Percentiles rank a stretch among this genome's conserved stretches.
phyloP scores from a whole-genome alignment of 2,797 vertebrate genomes.

The Euphonia xanthogaster region DNA sequence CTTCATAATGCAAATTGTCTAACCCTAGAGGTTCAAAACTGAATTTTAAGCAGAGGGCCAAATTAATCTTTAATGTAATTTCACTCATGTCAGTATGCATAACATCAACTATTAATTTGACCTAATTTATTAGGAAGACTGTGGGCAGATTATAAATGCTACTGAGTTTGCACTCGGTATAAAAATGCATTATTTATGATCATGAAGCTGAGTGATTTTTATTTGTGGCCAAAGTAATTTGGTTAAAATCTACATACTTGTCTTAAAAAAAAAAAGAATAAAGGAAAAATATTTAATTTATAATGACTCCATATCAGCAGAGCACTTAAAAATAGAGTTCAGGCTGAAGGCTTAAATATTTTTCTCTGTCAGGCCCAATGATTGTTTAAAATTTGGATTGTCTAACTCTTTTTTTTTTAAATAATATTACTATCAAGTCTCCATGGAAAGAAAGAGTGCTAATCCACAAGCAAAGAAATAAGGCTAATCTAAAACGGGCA shows the following conservation, averaged over 20 bases:
- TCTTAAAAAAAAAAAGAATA: background rate
- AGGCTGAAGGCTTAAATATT: background rate
- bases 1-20: conserved; percentile 27
- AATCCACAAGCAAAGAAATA: background rate
- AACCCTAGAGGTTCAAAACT: conserved; percentile 41
- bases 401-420: background rate
- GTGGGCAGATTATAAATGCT: conserved; percentile 45
- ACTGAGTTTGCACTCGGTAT: conserved; percentile 3
- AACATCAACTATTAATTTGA: conserved; percentile 55
- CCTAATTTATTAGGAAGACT: conserved; percentile 55
- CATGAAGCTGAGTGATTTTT: conserved; percentile 14
- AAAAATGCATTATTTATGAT: conserved; percentile 18
- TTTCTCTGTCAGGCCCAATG: background rate
- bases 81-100: conserved; percentile 55
- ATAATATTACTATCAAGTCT: background rate
- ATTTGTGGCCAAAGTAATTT: conserved; percentile 16
- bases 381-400: background rate
- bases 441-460: background rate
- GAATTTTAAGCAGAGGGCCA: conserved; percentile 32
- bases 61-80: conserved; percentile 64
- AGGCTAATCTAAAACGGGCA: background rate
- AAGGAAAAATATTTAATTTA: background rate
- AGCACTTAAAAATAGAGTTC: background rate
- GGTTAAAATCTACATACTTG: background rate
- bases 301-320: background rate